Evolutionary conservation across 2,113 vertebrate species (phyloP), one percentile per base, ranked within the genome.

Genomic region (Misgurnus anguillicaudatus): DNA sequence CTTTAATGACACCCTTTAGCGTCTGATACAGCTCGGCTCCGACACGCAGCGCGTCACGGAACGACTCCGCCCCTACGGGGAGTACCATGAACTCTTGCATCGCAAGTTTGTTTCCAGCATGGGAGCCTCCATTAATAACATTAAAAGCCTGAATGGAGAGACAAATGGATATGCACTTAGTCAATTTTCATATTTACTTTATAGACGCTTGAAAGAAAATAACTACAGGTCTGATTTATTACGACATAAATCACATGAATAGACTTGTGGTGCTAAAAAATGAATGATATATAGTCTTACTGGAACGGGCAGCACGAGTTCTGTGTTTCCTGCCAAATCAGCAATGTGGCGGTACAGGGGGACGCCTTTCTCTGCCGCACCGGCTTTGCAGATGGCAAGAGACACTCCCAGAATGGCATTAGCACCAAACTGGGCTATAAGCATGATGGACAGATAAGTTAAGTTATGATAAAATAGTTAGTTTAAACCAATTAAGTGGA

Each of bases 1-100:
- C 94, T 85, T 97, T 96, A 89, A 98, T 98, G 86, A 98, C 96
- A 0, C 93, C 95, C 89, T 95, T 97, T 80, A 98, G 94, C 0
- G 97, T 97, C 89, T 98, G 97, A 81, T 98, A 98, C 64, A 98
- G 94, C 88, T 98, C 97, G 0, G 96, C 91, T n/a, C 97, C 97
- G 0, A 98, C 95, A 79, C 95, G 92, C 91, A 98, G 90, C 31
- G 97, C 97, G 60, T 98, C 97, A 0, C 95, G 95, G 83, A 98
- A 97, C 69, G 95, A 98, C 84, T 98, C 96, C 0, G 97, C 97
- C 9, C 97, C 97, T 67, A 98, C 97, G 0, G 96, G 97, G 66
- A 98, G 93, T 75, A 97, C 96, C 97, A 98, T 97, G 85, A 98
- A 98, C 87, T 98, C 97, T 88, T 98, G 96, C 97, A 98, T 97